A percentile compares a stretch with the other conserved stretches of the same genome.
phyloP scores from a whole-genome alignment of 1,140 invertebrate genomes.

The Lucilia sericata region DNA sequence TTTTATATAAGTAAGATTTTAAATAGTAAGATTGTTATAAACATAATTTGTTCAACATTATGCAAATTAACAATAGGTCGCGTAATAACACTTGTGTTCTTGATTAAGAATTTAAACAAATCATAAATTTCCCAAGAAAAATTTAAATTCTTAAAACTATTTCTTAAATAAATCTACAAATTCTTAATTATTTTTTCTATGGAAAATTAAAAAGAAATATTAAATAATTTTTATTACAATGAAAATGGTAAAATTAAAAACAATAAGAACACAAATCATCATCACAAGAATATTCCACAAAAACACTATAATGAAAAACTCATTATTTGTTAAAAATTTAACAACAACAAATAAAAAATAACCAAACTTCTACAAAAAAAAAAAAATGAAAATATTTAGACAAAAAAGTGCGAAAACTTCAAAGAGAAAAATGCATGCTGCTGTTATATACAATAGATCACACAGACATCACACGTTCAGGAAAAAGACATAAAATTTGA shows the following conservation, averaged over 20 bases:
- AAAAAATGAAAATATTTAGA: neutral
- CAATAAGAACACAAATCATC: neutral
- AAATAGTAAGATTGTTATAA: too few relatives aligned
- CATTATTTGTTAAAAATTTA: slow-evolving; percentile 39
- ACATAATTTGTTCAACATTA: too few relatives aligned
- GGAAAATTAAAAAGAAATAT: too few relatives aligned
- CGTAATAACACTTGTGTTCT: too few relatives aligned
- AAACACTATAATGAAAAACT: slow-evolving; percentile 23
- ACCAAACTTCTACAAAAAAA: neutral
- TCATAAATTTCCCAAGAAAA: too few relatives aligned
- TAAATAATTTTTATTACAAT: too few relatives aligned
- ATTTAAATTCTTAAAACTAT: too few relatives aligned
- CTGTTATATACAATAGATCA: neutral
- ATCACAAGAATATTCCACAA: neutral
- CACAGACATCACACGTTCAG: neutral
- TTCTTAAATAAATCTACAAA: too few relatives aligned
- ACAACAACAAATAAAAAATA: neutral
- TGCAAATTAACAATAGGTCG: too few relatives aligned
- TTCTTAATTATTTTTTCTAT: too few relatives aligned
- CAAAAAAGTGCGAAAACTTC: slow-evolving; percentile 40
- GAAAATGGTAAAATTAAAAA: neutral
- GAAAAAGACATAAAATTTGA: slow-evolving; percentile 9
- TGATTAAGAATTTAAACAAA: too few relatives aligned
- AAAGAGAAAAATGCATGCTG: slow-evolving; percentile 32
- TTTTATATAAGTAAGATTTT: too few relatives aligned